phyloP scores from a whole-genome alignment of 1,140 invertebrate genomes.

The Parasteatoda tepidariorum region DNA sequence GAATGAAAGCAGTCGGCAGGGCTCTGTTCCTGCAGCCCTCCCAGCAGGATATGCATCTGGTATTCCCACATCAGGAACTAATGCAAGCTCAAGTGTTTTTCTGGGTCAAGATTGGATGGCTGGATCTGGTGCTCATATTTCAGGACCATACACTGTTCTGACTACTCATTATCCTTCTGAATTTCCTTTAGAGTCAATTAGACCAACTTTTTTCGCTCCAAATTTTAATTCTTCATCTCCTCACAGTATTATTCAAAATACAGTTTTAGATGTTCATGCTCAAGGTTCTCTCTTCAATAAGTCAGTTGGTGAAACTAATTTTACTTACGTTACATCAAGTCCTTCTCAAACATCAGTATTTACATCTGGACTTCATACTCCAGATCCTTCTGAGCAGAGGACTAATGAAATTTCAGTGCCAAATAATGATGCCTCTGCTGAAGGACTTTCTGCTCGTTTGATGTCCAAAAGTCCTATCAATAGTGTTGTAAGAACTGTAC shows the following conservation, averaged over 20 bases:
- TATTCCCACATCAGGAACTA: constrained; percentile 23
- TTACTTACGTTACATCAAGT: constrained; percentile 9
- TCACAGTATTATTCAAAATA: constrained; percentile 12
- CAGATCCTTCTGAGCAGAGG: constrained; percentile 1
- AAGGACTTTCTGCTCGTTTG: constrained; percentile 59
- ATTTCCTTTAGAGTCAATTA: constrained; percentile 24
- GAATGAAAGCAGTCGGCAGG: constrained; percentile 59
- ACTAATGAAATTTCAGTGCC: constrained; percentile 17
- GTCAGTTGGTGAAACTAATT: background rate
- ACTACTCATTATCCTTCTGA: constrained; percentile 38
- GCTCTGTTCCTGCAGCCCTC: constrained; percentile 37
- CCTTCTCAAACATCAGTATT: background rate
- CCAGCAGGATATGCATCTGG: constrained; percentile 48
- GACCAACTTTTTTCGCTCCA: constrained; percentile 22
- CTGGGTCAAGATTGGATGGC: constrained; percentile 57
- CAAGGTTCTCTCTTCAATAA: constrained; percentile 36
- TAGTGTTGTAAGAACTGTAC: background rate
- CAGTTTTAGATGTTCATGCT: constrained; percentile 18
- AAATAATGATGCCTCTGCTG: constrained; percentile 52
- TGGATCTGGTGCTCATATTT: constrained; percentile 19
- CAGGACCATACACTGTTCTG: constrained; percentile 37
- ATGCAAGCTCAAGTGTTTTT: constrained; percentile 29
- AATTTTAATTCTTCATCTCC: constrained; percentile 28
- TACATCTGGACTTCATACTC: background rate
- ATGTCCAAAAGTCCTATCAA: constrained; percentile 56